Evolutionary conservation across 2,888 invertebrate genomes (phyloP).

Genomic region (Tortrix viridana): DNA sequence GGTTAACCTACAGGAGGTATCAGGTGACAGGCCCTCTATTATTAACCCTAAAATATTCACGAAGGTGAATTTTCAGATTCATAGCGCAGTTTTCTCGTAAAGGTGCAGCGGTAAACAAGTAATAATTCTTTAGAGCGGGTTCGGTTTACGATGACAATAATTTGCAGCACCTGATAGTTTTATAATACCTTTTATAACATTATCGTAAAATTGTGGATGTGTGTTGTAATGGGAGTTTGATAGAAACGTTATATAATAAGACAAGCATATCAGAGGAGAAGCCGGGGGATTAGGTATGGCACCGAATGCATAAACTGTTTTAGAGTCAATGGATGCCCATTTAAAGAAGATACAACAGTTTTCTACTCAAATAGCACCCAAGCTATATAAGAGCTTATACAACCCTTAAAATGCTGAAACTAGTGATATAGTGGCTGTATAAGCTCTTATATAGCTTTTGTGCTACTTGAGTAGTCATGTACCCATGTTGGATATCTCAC

Average conservation of each 20-base stretch:
- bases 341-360: too few relatives aligned
- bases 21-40: background rate
- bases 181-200: constrained; percentile 35
- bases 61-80: constrained; percentile 1
- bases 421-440: too few relatives aligned
- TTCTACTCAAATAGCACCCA: too few relatives aligned
- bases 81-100: constrained; percentile 3
- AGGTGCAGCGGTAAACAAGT: constrained; percentile 31
- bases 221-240: constrained; percentile 1
- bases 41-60: constrained; percentile 1
- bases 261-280: too few relatives aligned
- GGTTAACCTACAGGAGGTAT: background rate
- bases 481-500: too few relatives aligned
- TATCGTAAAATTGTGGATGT: constrained; percentile 28
- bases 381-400: too few relatives aligned
- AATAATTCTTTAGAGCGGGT: constrained; percentile 30
- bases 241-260: constrained; percentile 1
- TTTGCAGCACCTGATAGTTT: constrained; percentile 34
- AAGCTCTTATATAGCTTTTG: too few relatives aligned
- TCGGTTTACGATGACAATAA: constrained; percentile 31
- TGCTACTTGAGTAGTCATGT: too few relatives aligned
- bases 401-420: too few relatives aligned
- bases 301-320: too few relatives aligned
- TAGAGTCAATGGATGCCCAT: too few relatives aligned
- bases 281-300: too few relatives aligned